Base-by-base conservation (phyloP, 1,140 invertebrate species). In the Physella acuta region DNA sequence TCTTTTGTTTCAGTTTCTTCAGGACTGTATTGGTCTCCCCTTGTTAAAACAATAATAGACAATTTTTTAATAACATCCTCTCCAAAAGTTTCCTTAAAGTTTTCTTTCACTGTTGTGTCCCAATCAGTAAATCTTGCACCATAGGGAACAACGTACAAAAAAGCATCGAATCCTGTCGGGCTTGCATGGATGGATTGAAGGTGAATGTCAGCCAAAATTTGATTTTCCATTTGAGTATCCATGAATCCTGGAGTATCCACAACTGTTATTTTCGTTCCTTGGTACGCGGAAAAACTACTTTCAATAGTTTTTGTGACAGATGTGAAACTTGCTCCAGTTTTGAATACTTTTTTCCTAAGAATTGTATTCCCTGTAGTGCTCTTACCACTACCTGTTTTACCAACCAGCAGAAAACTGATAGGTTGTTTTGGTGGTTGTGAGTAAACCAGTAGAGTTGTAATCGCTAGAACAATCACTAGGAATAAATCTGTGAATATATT, bases 341-440 rank as follows among this genome's bases (percentile, higher is more conserved):
- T 58, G 26, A 58, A 58, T 3, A 34, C 56, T 58, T n/a, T 58
- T 16, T 33, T 58, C 1, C 24, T 20, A 33, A 58, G 56, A 3
- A 58, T 4, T n/a, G 4, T 2, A 34, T 58, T 58, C 17, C 56
- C 56, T 2, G 56, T 58, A 1, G 3, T 3, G 24, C 56, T 58
- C 16, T 58, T 58, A 20, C 56, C 56, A 2, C 24, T 1, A 2
- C 56, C 56, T 1, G 56, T 58, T n/a, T 58, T 58, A 11, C 56
- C 56, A 11, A 58, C 36, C 30, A 58, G 26, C 30, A 58, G 28
- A 53, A 53, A 44, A n/a, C n/a, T n/a, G n/a, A n/a, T n/a, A n/a
- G n/a, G n/a, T n/a, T n/a, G n/a, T n/a, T n/a, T n/a, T n/a, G n/a
- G n/a, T n/a, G n/a, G n/a, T n/a, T n/a, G n/a, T n/a, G n/a, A n/a